These are phyloP conservation scores for Yasuhikotakia modesta DNA, from an alignment of 2,797 vertebrate genomes.

Conservation along the genomic window DNA sequence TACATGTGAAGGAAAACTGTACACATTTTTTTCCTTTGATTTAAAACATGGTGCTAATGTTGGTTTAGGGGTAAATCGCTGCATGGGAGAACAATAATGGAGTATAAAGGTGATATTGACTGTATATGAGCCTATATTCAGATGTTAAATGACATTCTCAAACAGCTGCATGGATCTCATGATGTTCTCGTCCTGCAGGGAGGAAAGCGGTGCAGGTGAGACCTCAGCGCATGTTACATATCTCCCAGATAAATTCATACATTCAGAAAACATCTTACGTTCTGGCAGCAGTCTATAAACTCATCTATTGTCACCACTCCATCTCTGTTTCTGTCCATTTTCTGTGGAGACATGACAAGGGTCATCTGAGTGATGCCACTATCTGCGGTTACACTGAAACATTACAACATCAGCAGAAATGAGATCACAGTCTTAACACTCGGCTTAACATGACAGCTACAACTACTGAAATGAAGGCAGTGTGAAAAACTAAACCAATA, in stretches of 20 bases:
- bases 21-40: not conserved
- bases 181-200: constrained; percentile 95
- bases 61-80: constrained; percentile 2
- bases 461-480: too few species aligned
- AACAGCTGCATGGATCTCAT: constrained; percentile 99
- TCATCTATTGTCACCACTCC: constrained; percentile 99
- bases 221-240: not conserved
- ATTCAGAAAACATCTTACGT: constrained; percentile 79
- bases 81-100: constrained; percentile 15
- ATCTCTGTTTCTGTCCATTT: constrained; percentile 99
- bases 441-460: too few species aligned
- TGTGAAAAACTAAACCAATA: too few species aligned
- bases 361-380: not conserved
- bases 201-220: constrained; percentile 49
- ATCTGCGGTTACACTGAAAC: not conserved
- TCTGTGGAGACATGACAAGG: constrained; percentile 75
- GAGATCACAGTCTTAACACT: too few species aligned
- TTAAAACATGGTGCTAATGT: constrained; percentile 21
- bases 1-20: constrained; percentile 2
- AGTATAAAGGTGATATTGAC: constrained; percentile 40
- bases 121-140: constrained; percentile 52
- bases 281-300: constrained; percentile 99
- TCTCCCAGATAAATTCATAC: constrained; percentile 2
- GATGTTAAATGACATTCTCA: constrained; percentile 96
- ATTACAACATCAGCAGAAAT: not conserved